Percentiles rank a stretch among this genome's conserved stretches.
Conservation (phyloP, 2,113 vertebrate species). For the Aptenodytes forsteri region DNA sequence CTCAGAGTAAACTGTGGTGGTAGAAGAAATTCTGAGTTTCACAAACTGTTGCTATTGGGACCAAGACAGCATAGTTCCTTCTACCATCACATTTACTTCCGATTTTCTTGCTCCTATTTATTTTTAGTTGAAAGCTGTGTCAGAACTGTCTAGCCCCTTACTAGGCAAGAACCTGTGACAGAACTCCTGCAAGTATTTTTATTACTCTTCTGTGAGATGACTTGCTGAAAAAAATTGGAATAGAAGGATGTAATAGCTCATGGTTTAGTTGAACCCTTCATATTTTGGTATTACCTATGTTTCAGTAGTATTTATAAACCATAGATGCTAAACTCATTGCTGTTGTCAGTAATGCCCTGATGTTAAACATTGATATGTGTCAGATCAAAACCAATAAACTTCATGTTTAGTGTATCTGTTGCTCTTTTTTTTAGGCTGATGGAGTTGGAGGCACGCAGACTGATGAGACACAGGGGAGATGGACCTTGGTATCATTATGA, state of each 20-base stretch:
- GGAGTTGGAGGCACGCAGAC: conserved; percentile 77
- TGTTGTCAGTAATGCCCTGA: background rate
- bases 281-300: background rate
- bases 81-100: background rate
- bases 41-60: background rate
- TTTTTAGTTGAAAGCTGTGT: background rate
- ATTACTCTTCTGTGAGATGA: background rate
- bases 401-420: background rate
- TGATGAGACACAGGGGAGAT: conserved; percentile 88
- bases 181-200: background rate
- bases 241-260: background rate
- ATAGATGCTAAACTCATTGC: background rate
- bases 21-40: background rate
- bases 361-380: background rate
- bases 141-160: background rate
- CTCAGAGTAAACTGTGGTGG: background rate
- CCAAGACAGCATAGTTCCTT: background rate
- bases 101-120: background rate
- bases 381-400: background rate
- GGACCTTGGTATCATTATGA: conserved; percentile 87
- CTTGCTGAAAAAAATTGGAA: background rate
- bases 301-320: background rate
- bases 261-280: background rate
- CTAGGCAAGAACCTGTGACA: background rate
- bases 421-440: conserved; percentile 68